Base-by-base conservation (phyloP, 2,797 vertebrate species). In the Capromys pilorides region DNA sequence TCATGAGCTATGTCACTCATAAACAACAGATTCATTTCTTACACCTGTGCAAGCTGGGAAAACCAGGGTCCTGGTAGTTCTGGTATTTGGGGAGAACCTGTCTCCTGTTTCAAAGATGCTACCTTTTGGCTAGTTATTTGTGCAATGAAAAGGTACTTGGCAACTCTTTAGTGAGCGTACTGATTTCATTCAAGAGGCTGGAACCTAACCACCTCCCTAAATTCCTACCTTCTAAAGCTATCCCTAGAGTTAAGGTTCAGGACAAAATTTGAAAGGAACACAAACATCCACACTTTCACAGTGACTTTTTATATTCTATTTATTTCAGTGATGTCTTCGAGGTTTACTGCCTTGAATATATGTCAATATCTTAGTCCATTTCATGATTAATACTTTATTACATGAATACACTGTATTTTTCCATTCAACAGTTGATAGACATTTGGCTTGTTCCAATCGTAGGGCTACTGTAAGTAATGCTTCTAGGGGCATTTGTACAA, bases 301-400 rank as follows among this genome's bases (percentile, higher is more conserved):
- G 64, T 33, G 64, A 66, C 28, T 2, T 31, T 66, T 66, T 33
- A 22, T 31, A 5, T 66, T 13, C 64, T 66, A 33, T 66, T 66
- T 66, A 28, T 66, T 66, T 66, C 31, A 66, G 28, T 66, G 64
- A 66, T 66, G 31, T 66, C 31, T 66, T 66, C 64, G 31, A 14
- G 64, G 28, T 66, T 66, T 66, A 66, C 28, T 66, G 28, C 28
- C 12, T 66, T 66, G 64, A 31, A 28, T 33, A 31, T 51, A 3
- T 49, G 92, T n/a, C 49, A 88, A 45, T 62, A 82, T 28, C 64
- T 66, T 16, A 88, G 31, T 88, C 28, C 8, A 77, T 71, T 86
- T 82, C n/a, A 54, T 51, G 19, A 16, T 12, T 11, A 86, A 33
- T 69, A 75, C n/a, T n/a, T n/a, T n/a, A n/a, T n/a, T n/a, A n/a